phyloP scores from a whole-genome alignment of 1,140 invertebrate genomes.

The Euwallacea similis region DNA sequence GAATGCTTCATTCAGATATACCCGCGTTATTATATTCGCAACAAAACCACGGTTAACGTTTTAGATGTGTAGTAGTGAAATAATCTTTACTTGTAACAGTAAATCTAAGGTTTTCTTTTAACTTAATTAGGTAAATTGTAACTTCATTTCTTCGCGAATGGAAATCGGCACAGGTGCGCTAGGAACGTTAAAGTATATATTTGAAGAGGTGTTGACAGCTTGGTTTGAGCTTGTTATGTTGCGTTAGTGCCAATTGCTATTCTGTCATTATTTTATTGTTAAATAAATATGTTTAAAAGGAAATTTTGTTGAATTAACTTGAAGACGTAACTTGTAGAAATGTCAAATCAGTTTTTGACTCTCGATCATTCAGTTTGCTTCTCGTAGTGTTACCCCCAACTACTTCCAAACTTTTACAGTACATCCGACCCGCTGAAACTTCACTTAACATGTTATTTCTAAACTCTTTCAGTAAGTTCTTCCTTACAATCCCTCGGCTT shows the following conservation, averaged over 20 bases:
- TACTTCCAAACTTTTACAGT: no score
- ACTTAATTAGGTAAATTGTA: conserved; percentile 30
- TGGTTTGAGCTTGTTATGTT: not conserved
- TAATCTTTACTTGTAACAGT: conserved; percentile 16
- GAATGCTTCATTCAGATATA: conserved; percentile 4
- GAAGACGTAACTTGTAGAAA: no score
- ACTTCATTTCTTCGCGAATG: conserved; percentile 26
- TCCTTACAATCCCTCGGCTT: not conserved
- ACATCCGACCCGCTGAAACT: not conserved
- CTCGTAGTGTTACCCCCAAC: no score
- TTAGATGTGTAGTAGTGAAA: conserved; percentile 21
- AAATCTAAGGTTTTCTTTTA: conserved; percentile 23
- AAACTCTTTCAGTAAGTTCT: not conserved
- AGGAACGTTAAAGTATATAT: not conserved
- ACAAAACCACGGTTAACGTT: conserved; percentile 11
- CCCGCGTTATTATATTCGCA: not conserved
- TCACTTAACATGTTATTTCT: not conserved
- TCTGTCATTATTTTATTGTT: not conserved
- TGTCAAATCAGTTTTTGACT: no score
- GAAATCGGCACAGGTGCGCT: not conserved
- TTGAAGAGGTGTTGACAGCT: not conserved
- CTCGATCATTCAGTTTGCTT: no score
- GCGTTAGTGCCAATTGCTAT: conserved; percentile 8
- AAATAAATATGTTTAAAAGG: conserved; percentile 7
- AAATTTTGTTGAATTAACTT: not conserved